Conservation (phyloP, 2,113 vertebrate genomes). For the Calidris pygmaea region DNA sequence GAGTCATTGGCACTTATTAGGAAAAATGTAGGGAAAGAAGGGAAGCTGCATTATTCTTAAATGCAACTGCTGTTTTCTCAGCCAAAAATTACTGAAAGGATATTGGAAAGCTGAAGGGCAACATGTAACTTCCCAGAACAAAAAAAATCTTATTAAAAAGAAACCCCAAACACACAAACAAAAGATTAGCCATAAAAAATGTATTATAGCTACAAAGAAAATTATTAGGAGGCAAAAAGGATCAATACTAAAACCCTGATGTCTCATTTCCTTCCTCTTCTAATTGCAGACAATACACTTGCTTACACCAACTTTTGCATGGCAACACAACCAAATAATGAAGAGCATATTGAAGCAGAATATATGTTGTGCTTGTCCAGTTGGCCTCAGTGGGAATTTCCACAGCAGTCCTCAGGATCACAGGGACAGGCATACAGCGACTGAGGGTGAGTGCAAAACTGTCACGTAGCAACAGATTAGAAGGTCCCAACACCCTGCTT, state of each 20-base stretch:
- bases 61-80: not conserved
- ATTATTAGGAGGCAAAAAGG: not conserved
- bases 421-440: fast-evolving
- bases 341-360: not conserved
- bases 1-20: not conserved
- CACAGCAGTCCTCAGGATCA: not conserved
- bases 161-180: not conserved
- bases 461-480: not conserved
- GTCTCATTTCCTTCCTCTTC: not conserved
- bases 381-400: not conserved
- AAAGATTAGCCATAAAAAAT: not conserved
- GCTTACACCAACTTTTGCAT: not conserved
- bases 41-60: not conserved
- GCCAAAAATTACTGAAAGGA: not conserved
- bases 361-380: not conserved
- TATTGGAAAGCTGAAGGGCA: not conserved
- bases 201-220: not conserved
- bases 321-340: not conserved
- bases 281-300: not conserved
- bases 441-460: not conserved
- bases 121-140: not conserved
- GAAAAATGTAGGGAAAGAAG: not conserved
- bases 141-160: not conserved
- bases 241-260: not conserved
- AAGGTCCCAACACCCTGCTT: not conserved